Evolutionary conservation across 2,888 invertebrate species (phyloP).

Genomic region (Ophion obscuratus): DNA sequence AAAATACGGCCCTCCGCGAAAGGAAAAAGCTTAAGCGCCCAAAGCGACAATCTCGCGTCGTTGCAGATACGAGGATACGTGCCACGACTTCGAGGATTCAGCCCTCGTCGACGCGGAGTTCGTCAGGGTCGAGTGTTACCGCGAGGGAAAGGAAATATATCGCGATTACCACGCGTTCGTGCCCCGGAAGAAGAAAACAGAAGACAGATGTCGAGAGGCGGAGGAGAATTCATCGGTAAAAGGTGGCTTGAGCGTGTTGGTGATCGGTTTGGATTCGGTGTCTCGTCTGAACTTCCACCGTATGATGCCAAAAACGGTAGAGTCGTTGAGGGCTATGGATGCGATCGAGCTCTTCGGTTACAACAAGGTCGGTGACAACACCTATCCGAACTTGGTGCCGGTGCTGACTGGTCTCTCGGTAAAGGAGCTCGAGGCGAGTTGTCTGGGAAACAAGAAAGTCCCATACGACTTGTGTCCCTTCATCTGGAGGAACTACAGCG

Average conservation of each 20-base stretch:
- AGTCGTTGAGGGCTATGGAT: slow-evolving; percentile 87
- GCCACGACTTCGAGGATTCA: slow-evolving; percentile 84
- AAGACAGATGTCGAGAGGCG: slow-evolving; percentile 72
- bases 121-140: slow-evolving; percentile 88
- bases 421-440: slow-evolving; percentile 88
- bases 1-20: too few species aligned
- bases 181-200: slow-evolving; percentile 83
- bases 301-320: slow-evolving; percentile 91
- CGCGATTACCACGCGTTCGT: slow-evolving; percentile 89
- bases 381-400: slow-evolving; percentile 95
- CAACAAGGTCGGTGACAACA: slow-evolving; percentile 97
- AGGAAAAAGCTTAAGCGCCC: too few species aligned
- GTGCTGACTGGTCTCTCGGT: slow-evolving; percentile 90
- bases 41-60: neutral
- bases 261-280: slow-evolving; percentile 94
- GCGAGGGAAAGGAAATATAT: slow-evolving; percentile 85
- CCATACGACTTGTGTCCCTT: slow-evolving; percentile 93
- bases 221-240: slow-evolving; percentile 53
- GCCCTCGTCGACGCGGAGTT: slow-evolving; percentile 87
- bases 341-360: slow-evolving; percentile 94
- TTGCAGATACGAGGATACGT: slow-evolving; percentile 84
- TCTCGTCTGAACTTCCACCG: slow-evolving; percentile 94
- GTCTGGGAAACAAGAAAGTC: slow-evolving; percentile 86
- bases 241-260: slow-evolving; percentile 88
- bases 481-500: slow-evolving; percentile 92